phyloP scores from a whole-genome alignment of 2,113 vertebrate species.

The Narcine bancroftii region DNA sequence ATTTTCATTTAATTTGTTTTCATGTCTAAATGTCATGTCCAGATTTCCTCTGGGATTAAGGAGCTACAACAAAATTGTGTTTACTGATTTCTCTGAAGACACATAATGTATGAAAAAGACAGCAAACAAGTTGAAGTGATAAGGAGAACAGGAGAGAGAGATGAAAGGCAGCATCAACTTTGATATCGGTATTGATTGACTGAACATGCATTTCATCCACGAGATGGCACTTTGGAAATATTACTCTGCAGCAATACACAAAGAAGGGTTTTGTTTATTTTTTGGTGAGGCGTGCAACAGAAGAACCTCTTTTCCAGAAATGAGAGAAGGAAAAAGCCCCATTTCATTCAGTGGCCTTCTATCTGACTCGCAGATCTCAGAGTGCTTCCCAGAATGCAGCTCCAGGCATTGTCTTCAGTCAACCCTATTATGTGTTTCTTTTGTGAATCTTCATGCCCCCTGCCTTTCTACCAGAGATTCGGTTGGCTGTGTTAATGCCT shows the following conservation, averaged over 20 bases:
- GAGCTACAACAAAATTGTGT: neutral
- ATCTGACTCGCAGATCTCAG: neutral
- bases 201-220: neutral
- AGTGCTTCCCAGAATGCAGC: neutral
- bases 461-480: no score
- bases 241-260: neutral
- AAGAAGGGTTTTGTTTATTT: conserved; percentile 14
- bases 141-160: neutral
- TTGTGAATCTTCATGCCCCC: neutral
- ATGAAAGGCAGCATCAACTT: neutral
- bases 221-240: neutral
- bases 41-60: neutral
- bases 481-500: neutral
- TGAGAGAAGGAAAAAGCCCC: neutral
- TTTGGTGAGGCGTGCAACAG: neutral
- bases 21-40: neutral
- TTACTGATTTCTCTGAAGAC: neutral
- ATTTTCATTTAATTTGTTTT: neutral
- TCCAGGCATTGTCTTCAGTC: neutral
- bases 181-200: conserved; percentile 4
- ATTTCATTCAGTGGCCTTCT: no score
- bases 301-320: neutral
- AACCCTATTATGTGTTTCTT: neutral
- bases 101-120: no score
- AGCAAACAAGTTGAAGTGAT: neutral